These are phyloP conservation scores for Agraylea sexmaculata DNA, from an alignment of 1,140 invertebrate genomes.

Conservation along the genomic window DNA sequence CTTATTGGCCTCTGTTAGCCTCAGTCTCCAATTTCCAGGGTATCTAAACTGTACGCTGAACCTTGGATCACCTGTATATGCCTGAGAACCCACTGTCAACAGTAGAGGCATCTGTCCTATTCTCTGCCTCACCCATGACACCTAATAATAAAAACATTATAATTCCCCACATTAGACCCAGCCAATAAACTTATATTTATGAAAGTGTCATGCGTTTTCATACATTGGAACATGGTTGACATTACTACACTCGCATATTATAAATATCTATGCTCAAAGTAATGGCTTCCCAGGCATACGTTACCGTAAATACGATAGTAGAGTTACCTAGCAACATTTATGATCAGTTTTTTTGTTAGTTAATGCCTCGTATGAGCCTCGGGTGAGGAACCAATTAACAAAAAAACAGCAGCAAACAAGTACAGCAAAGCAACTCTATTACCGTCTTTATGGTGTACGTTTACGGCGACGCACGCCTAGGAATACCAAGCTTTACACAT, in stretches of 20 bases:
- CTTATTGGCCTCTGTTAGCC: slow-evolving; percentile 54
- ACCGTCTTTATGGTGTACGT: no score
- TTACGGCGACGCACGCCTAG: no score
- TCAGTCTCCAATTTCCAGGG: slow-evolving; percentile 63
- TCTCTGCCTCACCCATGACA: slow-evolving; percentile 58
- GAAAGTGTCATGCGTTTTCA: neutral
- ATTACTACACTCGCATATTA: no score
- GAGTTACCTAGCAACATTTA: no score
- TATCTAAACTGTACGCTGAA: slow-evolving; percentile 66
- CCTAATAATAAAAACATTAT: slow-evolving; percentile 32
- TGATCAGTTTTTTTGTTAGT: no score
- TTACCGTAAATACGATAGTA: no score
- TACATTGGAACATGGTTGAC: no score
- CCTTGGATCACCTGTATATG: slow-evolving; percentile 61
- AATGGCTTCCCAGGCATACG: neutral
- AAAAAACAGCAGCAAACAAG: no score
- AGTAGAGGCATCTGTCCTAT: slow-evolving; percentile 51
- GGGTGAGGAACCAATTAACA: no score
- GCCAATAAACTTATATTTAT: neutral
- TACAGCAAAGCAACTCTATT: no score
- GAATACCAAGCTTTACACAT: no score
- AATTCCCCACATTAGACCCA: neutral
- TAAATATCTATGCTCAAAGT: neutral
- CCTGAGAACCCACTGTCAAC: slow-evolving; percentile 54
- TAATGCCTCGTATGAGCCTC: no score